Percentiles rank a stretch among this genome's conserved stretches.
Evolutionary conservation across 2,888 invertebrate genomes (phyloP).

Genomic region (Alloplasta piceator): DNA sequence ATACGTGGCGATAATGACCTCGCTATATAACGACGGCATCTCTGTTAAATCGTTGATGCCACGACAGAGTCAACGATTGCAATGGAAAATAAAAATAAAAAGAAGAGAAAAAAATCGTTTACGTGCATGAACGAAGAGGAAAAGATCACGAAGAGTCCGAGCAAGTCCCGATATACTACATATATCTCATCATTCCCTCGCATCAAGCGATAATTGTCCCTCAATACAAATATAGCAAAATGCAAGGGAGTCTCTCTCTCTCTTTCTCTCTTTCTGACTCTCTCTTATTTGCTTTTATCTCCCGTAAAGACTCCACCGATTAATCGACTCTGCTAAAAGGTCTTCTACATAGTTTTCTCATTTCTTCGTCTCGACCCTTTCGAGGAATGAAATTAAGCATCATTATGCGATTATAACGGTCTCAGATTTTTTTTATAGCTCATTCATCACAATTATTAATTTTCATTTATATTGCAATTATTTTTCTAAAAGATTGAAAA

Average conservation of each 20-base stretch:
- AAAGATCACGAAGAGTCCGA: slow-evolving; percentile 8
- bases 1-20: slow-evolving; percentile 53
- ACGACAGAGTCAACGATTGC: slow-evolving; percentile 34
- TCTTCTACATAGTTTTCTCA: background rate
- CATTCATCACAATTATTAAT: too few relatives aligned
- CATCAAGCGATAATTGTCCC: slow-evolving; percentile 53
- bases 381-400: slow-evolving; percentile 18
- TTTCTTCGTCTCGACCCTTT: background rate
- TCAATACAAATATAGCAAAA: slow-evolving; percentile 10
- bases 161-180: background rate
- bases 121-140: slow-evolving; percentile 5
- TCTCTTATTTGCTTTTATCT: background rate
- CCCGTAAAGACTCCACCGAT: slow-evolving; percentile 22
- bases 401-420: too few relatives aligned
- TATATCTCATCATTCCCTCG: slow-evolving; percentile 43
- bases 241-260: background rate
- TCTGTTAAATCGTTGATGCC: slow-evolving; percentile 48
- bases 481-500: too few relatives aligned
- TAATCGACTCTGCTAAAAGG: slow-evolving; percentile 29
- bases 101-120: background rate
- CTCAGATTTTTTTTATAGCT: too few relatives aligned
- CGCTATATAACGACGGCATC: slow-evolving; percentile 38
- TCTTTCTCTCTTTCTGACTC: background rate
- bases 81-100: slow-evolving; percentile 18
- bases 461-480: too few relatives aligned